Evolutionary conservation across 2,888 invertebrate species (phyloP).

Genomic region (Euzophera pinguis): DNA sequence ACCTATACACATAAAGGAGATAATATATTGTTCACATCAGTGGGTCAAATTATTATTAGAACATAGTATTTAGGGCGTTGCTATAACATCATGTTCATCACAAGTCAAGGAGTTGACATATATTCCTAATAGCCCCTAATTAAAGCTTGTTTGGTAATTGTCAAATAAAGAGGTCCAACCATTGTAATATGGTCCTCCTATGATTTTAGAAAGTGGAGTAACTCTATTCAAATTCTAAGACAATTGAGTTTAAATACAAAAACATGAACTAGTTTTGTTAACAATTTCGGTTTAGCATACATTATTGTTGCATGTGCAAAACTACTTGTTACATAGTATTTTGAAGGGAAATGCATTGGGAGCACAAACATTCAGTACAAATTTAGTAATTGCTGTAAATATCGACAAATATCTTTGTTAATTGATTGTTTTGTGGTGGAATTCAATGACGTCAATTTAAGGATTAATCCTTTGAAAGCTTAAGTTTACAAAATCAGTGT

Average conservation of each 20-base stretch:
- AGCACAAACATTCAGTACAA: neutral
- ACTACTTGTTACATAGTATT: neutral
- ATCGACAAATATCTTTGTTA: slow-evolving; percentile 6
- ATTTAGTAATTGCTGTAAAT: neutral
- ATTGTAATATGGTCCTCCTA: slow-evolving; percentile 25
- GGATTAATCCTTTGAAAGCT: slow-evolving; percentile 21
- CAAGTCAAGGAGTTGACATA: slow-evolving; percentile 58
- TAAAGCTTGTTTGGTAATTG: slow-evolving; percentile 55
- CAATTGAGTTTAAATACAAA: slow-evolving; percentile 41
- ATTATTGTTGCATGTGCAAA: neutral
- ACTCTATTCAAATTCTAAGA: slow-evolving; percentile 30
- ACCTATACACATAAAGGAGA: slow-evolving; percentile 45
- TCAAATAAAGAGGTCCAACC: slow-evolving; percentile 29
- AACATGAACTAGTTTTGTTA: slow-evolving; percentile 33
- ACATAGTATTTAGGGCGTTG: slow-evolving; percentile 51
- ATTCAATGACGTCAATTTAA: slow-evolving; percentile 69
- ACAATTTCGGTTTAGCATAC: neutral
- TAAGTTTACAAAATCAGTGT: slow-evolving; percentile 16
- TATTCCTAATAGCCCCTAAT: slow-evolving; percentile 68
- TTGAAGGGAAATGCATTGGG: neutral
- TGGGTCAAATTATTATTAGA: slow-evolving; percentile 36
- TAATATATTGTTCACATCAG: slow-evolving; percentile 21
- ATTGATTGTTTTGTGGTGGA: slow-evolving; percentile 52
- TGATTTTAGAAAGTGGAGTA: slow-evolving; percentile 31
- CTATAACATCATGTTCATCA: slow-evolving; percentile 25